Conservation (phyloP, 1,140 invertebrate genomes). For the Ptiloglossa arizonensis region DNA sequence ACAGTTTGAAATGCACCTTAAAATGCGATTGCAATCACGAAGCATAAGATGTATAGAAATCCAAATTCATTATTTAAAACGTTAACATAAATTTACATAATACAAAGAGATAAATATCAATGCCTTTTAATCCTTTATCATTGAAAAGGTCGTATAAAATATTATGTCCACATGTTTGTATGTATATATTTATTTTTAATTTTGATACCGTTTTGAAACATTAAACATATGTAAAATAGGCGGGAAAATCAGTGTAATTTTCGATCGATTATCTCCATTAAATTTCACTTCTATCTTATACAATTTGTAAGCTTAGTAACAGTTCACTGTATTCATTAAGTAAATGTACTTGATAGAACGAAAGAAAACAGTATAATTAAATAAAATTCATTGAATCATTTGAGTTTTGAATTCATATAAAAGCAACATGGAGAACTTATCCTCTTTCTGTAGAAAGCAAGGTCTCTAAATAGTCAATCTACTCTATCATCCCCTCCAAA, state of each 20-base stretch:
- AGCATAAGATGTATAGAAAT: constrained; percentile 15
- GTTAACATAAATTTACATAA: background rate
- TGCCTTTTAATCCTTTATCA: background rate
- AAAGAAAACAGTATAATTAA: background rate
- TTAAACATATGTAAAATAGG: background rate
- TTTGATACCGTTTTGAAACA: background rate
- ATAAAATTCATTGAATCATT: background rate
- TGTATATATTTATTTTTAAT: background rate
- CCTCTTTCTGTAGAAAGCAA: background rate
- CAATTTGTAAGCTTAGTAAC: background rate
- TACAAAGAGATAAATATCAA: background rate
- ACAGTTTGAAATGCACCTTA: background rate
- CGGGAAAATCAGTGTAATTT: background rate
- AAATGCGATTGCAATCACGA: constrained; percentile 6
- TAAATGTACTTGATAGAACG: background rate
- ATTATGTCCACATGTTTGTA: background rate
- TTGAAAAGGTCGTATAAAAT: background rate
- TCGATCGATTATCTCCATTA: background rate
- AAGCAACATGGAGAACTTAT: background rate
- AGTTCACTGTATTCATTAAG: background rate
- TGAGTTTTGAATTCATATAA: background rate
- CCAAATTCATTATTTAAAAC: background rate
- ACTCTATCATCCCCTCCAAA: constrained; percentile 39
- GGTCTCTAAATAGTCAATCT: background rate
- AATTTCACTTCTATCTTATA: background rate